Evolutionary conservation across 1,140 invertebrate species (phyloP), one percentile per base, ranked within the genome.

Genomic region (Cotesia glomerata): DNA sequence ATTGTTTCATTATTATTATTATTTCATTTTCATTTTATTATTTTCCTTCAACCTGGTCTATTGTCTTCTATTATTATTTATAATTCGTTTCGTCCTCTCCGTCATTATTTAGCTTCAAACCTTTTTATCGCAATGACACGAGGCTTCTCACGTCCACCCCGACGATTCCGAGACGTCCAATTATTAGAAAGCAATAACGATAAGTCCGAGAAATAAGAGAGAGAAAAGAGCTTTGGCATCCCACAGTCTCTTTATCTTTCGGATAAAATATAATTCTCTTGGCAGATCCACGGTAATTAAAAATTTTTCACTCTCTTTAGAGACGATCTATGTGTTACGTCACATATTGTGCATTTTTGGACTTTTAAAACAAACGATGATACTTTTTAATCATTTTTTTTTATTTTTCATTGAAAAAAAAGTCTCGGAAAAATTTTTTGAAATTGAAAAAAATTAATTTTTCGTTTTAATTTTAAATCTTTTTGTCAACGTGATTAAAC

Each of bases 171-270:
- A 74, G 69, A 68, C 73, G 76, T 76, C 64, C 77, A 78, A 77
- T 83, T 81, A 80, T 79, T 71, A 79, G 73, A 74, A 68, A 69
- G 74, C 75, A 67, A 74, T 73, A 73, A 8, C 54, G 39, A 26
- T 9, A 26, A 16, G 26, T 16, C 11, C 2, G 18, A 14, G 26
- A 34, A 32, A 32, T 9, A 39, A 45, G 62, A 26, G 36, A n/a
- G 34, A 34, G 9, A 74, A 54, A 45, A 65, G 26, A 39, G 54
- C n/a, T n/a, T 11, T 14, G 11, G 45, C 26, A 70, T 13, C 36
- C 14, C 26, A 49, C 11, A 51, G 32, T n/a, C 14, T 70, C 35
- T 39, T 34, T 9, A 39, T 7, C 36, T 70, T 36, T 69, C 45
- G 45, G 45, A 11, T 51, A 51, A 51, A 51, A 11, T 51, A 51